These are phyloP conservation scores for Bombylius discolor DNA, from an alignment of 2,888 invertebrate genomes.

Conservation along the genomic window DNA sequence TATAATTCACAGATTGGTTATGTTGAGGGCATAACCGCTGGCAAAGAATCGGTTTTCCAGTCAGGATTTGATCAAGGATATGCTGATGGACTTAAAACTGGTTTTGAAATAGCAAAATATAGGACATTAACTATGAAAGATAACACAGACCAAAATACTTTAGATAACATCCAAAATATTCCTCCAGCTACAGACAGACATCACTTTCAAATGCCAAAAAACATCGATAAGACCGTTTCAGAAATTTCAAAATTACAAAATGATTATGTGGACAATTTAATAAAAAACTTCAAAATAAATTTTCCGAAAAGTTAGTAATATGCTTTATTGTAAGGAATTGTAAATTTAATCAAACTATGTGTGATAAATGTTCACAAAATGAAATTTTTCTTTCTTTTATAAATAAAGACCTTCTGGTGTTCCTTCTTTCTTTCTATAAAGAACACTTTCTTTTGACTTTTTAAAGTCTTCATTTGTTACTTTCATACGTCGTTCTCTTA, in stretches of 20 bases:
- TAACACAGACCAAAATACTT: not conserved
- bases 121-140: slow-evolving; percentile 12
- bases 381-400: slow-evolving; percentile 40
- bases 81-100: slow-evolving; percentile 48
- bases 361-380: no score
- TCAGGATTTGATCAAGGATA: slow-evolving; percentile 57
- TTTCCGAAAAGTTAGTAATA: slow-evolving; percentile 13
- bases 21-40: slow-evolving; percentile 53
- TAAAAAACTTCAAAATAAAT: slow-evolving; percentile 8
- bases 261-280: slow-evolving; percentile 17
- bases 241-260: slow-evolving; percentile 17
- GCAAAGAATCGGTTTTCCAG: slow-evolving; percentile 50
- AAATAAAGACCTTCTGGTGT: slow-evolving; percentile 98
- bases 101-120: slow-evolving; percentile 40
- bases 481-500: slow-evolving; percentile 97
- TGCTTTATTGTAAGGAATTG: not conserved
- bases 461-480: slow-evolving; percentile 99
- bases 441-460: slow-evolving; percentile 97
- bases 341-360: no score
- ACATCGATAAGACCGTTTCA: not conserved
- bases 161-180: not conserved
- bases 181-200: slow-evolving; percentile 5
- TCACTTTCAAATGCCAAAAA: slow-evolving; percentile 8
- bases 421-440: slow-evolving; percentile 98
- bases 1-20: slow-evolving; percentile 44